Percentiles rank a stretch among this genome's conserved stretches.
phyloP scores from a whole-genome alignment of 2,113 vertebrate genomes.

The Paramormyrops kingsleyae region DNA sequence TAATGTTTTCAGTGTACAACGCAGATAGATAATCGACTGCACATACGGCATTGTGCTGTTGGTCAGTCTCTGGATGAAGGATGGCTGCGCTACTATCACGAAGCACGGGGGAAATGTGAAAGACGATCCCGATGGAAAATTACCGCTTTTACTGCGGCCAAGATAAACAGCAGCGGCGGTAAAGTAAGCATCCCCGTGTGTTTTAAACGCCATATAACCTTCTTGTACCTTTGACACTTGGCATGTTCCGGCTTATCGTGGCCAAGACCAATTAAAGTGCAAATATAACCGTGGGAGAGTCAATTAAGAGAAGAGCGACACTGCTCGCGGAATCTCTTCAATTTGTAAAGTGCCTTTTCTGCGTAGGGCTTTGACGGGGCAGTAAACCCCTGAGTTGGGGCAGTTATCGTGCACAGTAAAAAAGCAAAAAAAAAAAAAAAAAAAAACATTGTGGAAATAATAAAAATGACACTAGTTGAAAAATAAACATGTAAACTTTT shows the following conservation, averaged over 20 bases:
- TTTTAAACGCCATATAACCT: neutral
- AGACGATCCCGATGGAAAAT: neutral
- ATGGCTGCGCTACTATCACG: neutral
- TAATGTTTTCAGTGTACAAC: neutral
- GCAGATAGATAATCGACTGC: neutral
- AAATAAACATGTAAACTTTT: neutral
- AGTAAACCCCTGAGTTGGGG: neutral
- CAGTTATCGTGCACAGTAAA: neutral
- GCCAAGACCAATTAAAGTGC: neutral
- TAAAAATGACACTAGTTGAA: neutral
- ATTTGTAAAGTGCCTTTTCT: neutral
- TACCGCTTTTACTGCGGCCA: neutral
- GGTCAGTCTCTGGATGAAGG: neutral
- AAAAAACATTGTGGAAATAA: neutral
- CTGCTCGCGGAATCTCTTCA: neutral
- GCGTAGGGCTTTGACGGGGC: neutral
- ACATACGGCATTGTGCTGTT: neutral
- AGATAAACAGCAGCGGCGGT: neutral
- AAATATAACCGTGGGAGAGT: neutral
- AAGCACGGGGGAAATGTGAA: neutral
- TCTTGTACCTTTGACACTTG: neutral
- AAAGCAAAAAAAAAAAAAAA: neutral
- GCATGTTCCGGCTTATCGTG: neutral
- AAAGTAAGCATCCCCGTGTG: neutral
- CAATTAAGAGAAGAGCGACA: neutral